Base-by-base conservation (phyloP, 2,888 invertebrate genomes). In the Ectropis crepuscularia region DNA sequence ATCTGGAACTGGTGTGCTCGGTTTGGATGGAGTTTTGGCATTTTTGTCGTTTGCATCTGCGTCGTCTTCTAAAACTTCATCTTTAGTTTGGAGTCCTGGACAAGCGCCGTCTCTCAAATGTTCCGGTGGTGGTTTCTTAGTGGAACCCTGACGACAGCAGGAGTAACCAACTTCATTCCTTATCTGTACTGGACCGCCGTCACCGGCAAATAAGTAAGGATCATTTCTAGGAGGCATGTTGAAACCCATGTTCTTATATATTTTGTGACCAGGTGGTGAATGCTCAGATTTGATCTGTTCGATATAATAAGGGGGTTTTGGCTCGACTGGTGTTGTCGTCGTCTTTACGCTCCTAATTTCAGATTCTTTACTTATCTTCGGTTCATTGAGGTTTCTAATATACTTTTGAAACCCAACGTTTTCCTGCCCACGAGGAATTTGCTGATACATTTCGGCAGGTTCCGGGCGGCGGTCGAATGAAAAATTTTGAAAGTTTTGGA, bases 101-200 rank as follows among this genome's bases (percentile, higher is more conserved):
- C 96, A 96, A 51, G 95, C 95, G 37, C 96, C 96, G 58, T 96
- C 96, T 75, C 95, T 93, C 43, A 96, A 85, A 79, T 96, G 96
- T 81, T 96, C 96, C 2, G 94, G 94, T 6, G 96, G 95, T 28
- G 96, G 96, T 68, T 95, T 94, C 68, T 95, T 94, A 2, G 95
- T 96, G 5, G 96, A 95, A 36, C 96, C 96, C 82, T 95, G 95
- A 42, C 96, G 94, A 81, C 96, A 96, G 76, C 96, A 96, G 72
- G 96, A 95, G 65, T 95, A 95, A 7, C 96, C 96, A 50, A 94
- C 87, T 76, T 94, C 94, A 63, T 94, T 93, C 69, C 92, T 94
- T 57, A 95, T 92, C 54, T 92, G 89, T 28, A 92, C 94, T 36
- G 96, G 95, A 9, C 96, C 96, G 46, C 96, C 96, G 71, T 96